Base-by-base conservation (phyloP, 1,140 invertebrate genomes). In the Zeugodacus cucurbitae region DNA sequence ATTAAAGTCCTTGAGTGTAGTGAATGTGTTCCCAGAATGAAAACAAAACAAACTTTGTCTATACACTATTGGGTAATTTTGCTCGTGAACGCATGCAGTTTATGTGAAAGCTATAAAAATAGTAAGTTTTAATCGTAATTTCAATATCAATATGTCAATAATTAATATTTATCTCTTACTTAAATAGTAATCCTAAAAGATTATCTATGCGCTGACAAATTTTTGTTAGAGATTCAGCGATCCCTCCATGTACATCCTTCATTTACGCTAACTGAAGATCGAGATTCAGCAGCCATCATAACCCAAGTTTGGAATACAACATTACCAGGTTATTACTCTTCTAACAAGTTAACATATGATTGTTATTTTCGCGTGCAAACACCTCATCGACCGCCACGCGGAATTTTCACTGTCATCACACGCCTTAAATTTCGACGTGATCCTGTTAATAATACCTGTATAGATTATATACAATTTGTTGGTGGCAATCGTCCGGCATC, bases 281-380 rank as follows among this genome's bases (percentile, higher is more conserved):
- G 91, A n/a, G 91, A 93, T 34, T 93, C 92, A 6, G 92, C 88
- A 0, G 91, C 91, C 1, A 91, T 93, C n/a, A 90, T 93, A 44
- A 90, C 92, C 17, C 92, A 93, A 85, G 64, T 89, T 0, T 93
- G 92, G 92, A 93, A 93, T 74, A 74, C 91, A 11, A 92, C 92
- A 48, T 70, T 93, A 87, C 91, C 92, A 41, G 89, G 89, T 11
- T 90, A 90, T 17, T 91, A 92, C 87, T 89, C 89, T 11, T 64
- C 89, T 7, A 93, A 93, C 87, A 93, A 90, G 87, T 90, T 93
- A 74, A 93, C 91, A 90, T 93, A 93, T 67, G 92, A 93, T 89
- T 93, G 92, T 82, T 88, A 90, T 85, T 93, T 93, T 57, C 87
- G 89, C 17, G 92, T 93, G 17, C 87, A 90, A 54, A 91, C 92